Base-by-base conservation (phyloP, 2,113 vertebrate genomes). In the Melozone crissalis region DNA sequence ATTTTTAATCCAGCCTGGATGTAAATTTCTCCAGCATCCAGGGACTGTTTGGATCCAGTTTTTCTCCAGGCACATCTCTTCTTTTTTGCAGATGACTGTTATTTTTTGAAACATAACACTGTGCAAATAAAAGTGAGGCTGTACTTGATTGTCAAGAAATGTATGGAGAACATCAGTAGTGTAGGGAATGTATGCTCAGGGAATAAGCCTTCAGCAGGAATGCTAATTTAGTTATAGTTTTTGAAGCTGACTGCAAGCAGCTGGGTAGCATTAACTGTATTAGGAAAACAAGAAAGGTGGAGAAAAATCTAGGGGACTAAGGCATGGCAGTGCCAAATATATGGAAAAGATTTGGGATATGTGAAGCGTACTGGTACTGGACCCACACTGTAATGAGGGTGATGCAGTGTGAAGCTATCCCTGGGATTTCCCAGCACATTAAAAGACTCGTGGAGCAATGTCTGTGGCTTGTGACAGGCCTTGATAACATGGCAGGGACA, bases 341-440 rank as follows among this genome's bases (percentile, higher is more conserved):
- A 97, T 97, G 97, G 96, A 97, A 97, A 92, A 97, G 95, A 97
- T 97, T 96, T 97, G 78, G 93, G 86, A 73, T 94, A 87, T 66
- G 41, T 91, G 84, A 96, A 95, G 90, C 15, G 30, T 78, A 67
- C 61, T 89, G 68, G 87, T 90, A 55, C 85, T 90, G 84, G 73
- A 93, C 84, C 49, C 52, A 92, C 75, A 52, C n/a, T 94, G 59
- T 74, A 95, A 68, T 89, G 78, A 55, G 0, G 0, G 55, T 43
- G 68, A 72, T 87, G 62, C 35, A 59, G 57, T 82, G 59, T 44
- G 82, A 81, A 91, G 74, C 47, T 90, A 63, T 94, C 84, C 62
- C 47, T 74, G 85, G 82, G 92, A 92, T 90, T 89, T 95, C 71
- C 91, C 58, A 74, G 74, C 52, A 76, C 69, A 71, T 68, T 89